Percentiles rank a stretch among this genome's conserved stretches.
Evolutionary conservation across 2,797 vertebrate genomes (phyloP).

Genomic region (Pangasius djambal): DNA sequence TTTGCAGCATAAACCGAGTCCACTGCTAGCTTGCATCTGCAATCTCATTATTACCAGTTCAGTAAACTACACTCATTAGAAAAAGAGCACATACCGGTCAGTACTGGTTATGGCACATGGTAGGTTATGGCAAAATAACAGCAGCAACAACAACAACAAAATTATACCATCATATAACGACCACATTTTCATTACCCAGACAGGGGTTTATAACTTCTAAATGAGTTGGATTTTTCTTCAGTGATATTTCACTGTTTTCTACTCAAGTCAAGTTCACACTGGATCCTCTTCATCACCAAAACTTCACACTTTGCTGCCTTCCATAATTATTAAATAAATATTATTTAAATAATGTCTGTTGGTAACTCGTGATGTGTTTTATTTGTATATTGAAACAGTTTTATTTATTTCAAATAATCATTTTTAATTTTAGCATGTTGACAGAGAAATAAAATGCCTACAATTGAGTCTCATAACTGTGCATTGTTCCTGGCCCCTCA

Average conservation of each 20-base stretch:
- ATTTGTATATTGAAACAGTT: too few relatives aligned
- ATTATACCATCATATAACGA: background rate
- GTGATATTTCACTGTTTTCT: background rate
- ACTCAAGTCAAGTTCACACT: background rate
- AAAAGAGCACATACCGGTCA: constrained; percentile 10
- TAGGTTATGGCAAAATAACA: constrained; percentile 4
- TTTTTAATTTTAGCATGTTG: constrained; percentile 1
- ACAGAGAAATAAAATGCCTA: constrained; percentile 40
- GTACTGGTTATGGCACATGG: background rate
- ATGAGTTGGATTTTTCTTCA: background rate
- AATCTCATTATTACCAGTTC: constrained; percentile 63
- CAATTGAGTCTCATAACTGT: constrained; percentile 58
- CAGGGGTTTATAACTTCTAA: background rate
- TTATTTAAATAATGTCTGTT: too few relatives aligned
- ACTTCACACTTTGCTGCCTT: background rate
- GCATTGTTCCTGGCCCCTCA: constrained; percentile 66
- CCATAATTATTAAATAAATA: background rate
- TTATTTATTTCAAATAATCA: background rate
- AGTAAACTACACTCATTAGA: constrained; percentile 50
- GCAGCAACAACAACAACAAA: background rate
- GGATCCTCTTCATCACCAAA: background rate
- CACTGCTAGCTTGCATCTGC: constrained; percentile 66
- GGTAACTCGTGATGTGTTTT: background rate
- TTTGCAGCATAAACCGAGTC: constrained; percentile 64
- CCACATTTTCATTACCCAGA: background rate